Base-by-base conservation (phyloP, 37 sponge, comb jelly and placozoan genomes). In the Lycopodina hypogea region DNA sequence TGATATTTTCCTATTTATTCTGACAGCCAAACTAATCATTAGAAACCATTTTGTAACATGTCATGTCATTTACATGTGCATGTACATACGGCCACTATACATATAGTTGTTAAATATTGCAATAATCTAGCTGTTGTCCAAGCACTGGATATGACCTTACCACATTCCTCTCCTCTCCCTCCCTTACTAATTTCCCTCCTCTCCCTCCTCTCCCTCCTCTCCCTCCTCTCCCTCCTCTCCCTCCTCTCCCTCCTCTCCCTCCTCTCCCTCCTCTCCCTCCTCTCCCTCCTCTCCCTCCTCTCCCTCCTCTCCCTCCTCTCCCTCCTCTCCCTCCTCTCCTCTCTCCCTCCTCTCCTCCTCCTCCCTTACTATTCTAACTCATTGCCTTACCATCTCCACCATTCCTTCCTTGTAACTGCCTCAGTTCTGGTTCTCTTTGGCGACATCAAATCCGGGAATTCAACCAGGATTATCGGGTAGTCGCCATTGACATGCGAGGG, bases 391-490 rank as follows among this genome's bases (percentile, higher is more conserved):
- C n/a, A n/a, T n/a, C n/a, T n/a, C 81, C 34, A 24, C 34, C 23
- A 55, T 63, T 56, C 45, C 78, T 65, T 71, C 33, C 68, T 35
- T 66, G 30, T n/a, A n/a, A n/a, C n/a, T n/a, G n/a, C n/a, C n/a
- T n/a, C 75, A 91, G 90, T 93, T 93, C 78, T 93, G 94, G 94
- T 93, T 81, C 40, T 90, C 88, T n/a, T 8, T 93, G 94, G 94
- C 84, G 90, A 22, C 78, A 87, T 68, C 94, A 93, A 88, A 35
- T 93, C 60, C 83, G 69, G 35, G 94, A 86, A 50, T 90, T 93
- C 78, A 66, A 69, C 61, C 89, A 82, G 51, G 88, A 93, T 57
- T 89, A 87, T 72, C 87, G 67, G 76, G 88, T 84, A 19, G 83
- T 93, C 3, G 94, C 94, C 67, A 69, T 93, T 48, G 94, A 93